A percentile compares a stretch with the other conserved stretches of the same genome.
Evolutionary conservation across 1,140 invertebrate species (phyloP).

Genomic region (Callitettix versicolor): DNA sequence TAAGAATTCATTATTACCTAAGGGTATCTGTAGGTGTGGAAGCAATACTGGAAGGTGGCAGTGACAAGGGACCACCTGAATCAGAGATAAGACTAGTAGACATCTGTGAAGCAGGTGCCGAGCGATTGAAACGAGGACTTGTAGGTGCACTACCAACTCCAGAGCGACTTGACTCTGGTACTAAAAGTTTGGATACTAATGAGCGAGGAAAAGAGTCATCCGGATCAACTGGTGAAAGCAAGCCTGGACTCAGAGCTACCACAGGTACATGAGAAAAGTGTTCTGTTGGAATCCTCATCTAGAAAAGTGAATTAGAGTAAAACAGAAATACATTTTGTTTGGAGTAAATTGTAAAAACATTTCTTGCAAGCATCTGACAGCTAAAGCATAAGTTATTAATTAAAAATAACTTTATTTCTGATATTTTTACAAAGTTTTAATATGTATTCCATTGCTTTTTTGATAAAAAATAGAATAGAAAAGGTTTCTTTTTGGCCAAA

Average conservation of each 20-base stretch:
- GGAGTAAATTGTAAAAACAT: too few relatives aligned
- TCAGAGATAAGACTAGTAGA: constrained; percentile 35
- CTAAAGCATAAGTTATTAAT: too few relatives aligned
- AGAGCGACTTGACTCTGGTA: constrained; percentile 38
- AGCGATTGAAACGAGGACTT: constrained; percentile 46
- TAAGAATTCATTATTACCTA: constrained; percentile 14
- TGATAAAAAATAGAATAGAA: too few relatives aligned
- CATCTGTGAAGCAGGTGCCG: constrained; percentile 36
- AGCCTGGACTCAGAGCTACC: constrained; percentile 76
- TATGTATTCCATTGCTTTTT: too few relatives aligned
- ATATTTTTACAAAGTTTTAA: too few relatives aligned
- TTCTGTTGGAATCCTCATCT: constrained; percentile 93
- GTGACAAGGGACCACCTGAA: constrained; percentile 39
- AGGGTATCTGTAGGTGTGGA: constrained; percentile 29
- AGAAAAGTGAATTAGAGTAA: constrained; percentile 25
- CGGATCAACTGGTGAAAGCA: constrained; percentile 51
- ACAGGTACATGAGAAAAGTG: constrained; percentile 92
- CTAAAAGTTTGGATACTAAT: constrained; percentile 46
- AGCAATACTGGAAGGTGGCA: constrained; percentile 35
- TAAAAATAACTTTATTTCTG: too few relatives aligned
- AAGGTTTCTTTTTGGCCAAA: too few relatives aligned
- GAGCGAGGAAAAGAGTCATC: constrained; percentile 49
- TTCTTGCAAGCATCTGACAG: too few relatives aligned
- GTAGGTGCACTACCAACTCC: constrained; percentile 53
- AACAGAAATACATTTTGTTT: not conserved